A percentile compares a stretch with the other conserved stretches of the same genome.
Evolutionary conservation across 2,888 invertebrate species (phyloP).

Genomic region (Allophyes oxyacanthae): DNA sequence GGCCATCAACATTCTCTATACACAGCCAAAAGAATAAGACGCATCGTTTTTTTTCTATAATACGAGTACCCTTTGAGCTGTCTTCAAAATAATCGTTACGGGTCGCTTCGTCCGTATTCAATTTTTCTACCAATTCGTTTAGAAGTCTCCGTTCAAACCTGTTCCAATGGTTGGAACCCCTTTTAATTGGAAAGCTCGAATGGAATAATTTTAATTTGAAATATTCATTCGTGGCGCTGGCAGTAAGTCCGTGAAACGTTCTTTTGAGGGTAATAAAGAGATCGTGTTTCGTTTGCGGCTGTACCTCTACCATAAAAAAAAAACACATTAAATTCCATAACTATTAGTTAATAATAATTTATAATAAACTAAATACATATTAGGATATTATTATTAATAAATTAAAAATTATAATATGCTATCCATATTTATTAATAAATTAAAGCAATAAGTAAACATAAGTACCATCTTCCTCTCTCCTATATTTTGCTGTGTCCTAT

Average conservation of each 20-base stretch:
- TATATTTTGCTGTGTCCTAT: too few species aligned
- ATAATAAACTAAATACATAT: too few species aligned
- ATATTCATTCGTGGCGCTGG: slow-evolving; percentile 46
- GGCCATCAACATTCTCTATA: slow-evolving; percentile 44
- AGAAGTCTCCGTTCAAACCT: slow-evolving; percentile 39
- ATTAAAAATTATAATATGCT: too few species aligned
- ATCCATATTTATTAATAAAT: too few species aligned
- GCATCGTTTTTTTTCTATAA: slow-evolving; percentile 47
- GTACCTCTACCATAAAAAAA: too few species aligned
- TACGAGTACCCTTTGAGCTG: slow-evolving; percentile 56
- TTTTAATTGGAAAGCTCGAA: slow-evolving; percentile 57
- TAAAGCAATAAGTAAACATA: too few species aligned
- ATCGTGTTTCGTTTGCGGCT: slow-evolving; percentile 42
- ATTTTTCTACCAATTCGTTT: slow-evolving; percentile 57
- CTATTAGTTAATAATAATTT: too few species aligned
- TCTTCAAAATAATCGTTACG: slow-evolving; percentile 61
- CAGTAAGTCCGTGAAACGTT: slow-evolving; percentile 38
- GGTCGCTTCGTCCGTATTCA: slow-evolving; percentile 53
- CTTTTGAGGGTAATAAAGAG: slow-evolving; percentile 48
- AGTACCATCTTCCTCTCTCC: too few species aligned
- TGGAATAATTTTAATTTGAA: slow-evolving; percentile 56
- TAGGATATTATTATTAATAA: too few species aligned
- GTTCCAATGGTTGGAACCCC: slow-evolving; percentile 48
- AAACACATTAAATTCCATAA: too few species aligned
- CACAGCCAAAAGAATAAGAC: slow-evolving; percentile 42